Base-by-base conservation (phyloP, 2,797 vertebrate genomes). In the Heterohyrax brucei region DNA sequence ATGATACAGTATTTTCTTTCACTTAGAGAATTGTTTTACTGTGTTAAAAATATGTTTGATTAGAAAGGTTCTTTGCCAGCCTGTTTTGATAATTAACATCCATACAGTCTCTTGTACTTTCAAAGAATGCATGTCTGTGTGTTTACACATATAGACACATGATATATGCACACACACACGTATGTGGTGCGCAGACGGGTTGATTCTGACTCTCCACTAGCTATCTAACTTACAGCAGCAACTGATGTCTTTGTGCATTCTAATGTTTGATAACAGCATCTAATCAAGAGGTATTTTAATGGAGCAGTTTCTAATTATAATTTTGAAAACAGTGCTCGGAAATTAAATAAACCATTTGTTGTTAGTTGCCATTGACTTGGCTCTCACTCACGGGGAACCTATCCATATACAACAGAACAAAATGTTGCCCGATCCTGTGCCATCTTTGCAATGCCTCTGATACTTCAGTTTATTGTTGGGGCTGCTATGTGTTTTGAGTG, bases 211-310 rank as follows among this genome's bases (percentile, higher is more conserved):
- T 77, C 92, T 94, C 80, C n/a, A 68, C 46, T 81, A 82, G 80
- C 18, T 78, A 28, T 75, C 93, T 92, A 90, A 82, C 33, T 64
- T 77, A 76, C n/a, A n/a, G 66, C 33, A 80, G 72, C 75, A 85
- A 82, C 39, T 87, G 78, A 75, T 92, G n/a, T 22, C 16, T 78
- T 3, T 50, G 3, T 21, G 39, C 28, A 94, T 96, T 62, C 2
- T 88, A 88, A 28, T 3, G 44, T 94, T 86, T 90, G 86, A 79
- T 91, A 28, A 77, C 53, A 93, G 30, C 75, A 50, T 92, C 86
- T 46, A 87, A 70, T 91, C 95, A 95, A 92, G 73, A 96, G 21
- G 53, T 73, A 68, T 86, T 91, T 95, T 94, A 78, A 93, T 93
- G 92, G 88, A 93, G 56, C 73, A 72, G 26, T 91, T 93, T 22